phyloP scores from a whole-genome alignment of 92 coral and sea anemone genomes.

The Epizoanthus rinbou region DNA sequence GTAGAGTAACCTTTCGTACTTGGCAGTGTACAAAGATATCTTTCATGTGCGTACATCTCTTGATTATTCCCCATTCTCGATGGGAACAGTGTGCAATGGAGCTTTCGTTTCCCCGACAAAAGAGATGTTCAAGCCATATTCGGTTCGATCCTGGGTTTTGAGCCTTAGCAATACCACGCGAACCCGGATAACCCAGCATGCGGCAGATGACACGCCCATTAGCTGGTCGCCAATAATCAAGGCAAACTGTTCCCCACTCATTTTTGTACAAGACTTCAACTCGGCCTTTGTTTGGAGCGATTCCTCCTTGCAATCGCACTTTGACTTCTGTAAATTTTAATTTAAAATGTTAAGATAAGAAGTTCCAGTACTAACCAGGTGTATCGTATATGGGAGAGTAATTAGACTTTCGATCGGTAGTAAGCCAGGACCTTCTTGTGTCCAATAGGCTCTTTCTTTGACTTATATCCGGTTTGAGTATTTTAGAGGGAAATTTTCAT shows the following conservation, averaged over 20 bases:
- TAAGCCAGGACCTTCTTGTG: too few species aligned
- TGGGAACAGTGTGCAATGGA: slow-evolving; percentile 35
- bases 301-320: slow-evolving; percentile 30
- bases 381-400: too few species aligned
- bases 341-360: too few species aligned
- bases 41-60: neutral
- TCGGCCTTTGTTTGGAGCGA: neutral
- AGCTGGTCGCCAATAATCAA: neutral
- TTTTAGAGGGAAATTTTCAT: too few species aligned
- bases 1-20: neutral
- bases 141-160: neutral
- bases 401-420: too few species aligned
- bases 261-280: slow-evolving; percentile 14
- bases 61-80: slow-evolving; percentile 26
- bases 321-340: neutral
- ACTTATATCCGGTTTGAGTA: too few species aligned
- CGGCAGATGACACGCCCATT: slow-evolving; percentile 37
- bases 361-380: too few species aligned
- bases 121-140: slow-evolving; percentile 16
- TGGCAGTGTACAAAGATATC: slow-evolving; percentile 7
- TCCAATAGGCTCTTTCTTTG: too few species aligned
- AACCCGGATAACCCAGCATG: slow-evolving; percentile 15
- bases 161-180: neutral
- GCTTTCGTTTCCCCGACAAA: slow-evolving; percentile 17
- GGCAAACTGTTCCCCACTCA: slow-evolving; percentile 32